phyloP scores from a whole-genome alignment of 2,888 invertebrate species.

The Oligia latruncula region DNA sequence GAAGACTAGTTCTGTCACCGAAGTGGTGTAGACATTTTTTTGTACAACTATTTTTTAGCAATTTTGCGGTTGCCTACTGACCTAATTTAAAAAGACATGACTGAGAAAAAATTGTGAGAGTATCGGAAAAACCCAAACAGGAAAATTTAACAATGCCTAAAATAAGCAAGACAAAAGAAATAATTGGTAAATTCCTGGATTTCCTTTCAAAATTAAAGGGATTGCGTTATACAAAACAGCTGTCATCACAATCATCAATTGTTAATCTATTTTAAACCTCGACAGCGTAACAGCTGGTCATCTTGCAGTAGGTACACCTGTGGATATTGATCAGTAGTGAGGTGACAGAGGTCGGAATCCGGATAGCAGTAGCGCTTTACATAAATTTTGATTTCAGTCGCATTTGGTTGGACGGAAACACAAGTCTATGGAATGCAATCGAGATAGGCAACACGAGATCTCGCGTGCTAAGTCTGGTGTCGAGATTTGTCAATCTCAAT shows the following conservation, averaged over 20 bases:
- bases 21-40: constrained; percentile 30
- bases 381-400: not conserved
- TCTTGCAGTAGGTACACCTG: not conserved
- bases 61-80: constrained; percentile 17
- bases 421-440: not conserved
- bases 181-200: not conserved
- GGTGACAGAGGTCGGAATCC: not conserved
- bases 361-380: not conserved
- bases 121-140: not conserved
- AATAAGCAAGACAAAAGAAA: not conserved
- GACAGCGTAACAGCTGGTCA: not conserved
- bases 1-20: constrained; percentile 50
- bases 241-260: not conserved
- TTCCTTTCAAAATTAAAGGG: no score
- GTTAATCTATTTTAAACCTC: not conserved
- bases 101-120: no score
- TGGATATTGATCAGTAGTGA: not conserved
- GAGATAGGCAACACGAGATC: not conserved
- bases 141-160: not conserved
- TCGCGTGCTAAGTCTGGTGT: not conserved
- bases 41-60: not conserved
- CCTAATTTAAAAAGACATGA: constrained; percentile 12
- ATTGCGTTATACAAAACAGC: no score
- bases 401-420: not conserved
- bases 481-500: not conserved